These are phyloP conservation scores for Formica aserva DNA, from an alignment of 2,888 invertebrate genomes.

Conservation along the genomic window DNA sequence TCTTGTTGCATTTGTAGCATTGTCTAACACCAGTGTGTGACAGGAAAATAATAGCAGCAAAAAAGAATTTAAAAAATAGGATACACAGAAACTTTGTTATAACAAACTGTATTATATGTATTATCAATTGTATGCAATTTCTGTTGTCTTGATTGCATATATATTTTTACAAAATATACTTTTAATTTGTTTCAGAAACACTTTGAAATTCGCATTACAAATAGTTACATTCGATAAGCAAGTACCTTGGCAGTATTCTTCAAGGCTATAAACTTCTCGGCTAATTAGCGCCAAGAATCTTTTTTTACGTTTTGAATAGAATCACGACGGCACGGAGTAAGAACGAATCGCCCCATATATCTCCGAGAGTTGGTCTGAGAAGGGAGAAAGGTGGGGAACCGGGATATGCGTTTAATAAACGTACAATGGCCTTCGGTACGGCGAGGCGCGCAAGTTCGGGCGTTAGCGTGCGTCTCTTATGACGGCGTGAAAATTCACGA, in stretches of 20 bases:
- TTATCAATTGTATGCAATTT: slow-evolving; percentile 21
- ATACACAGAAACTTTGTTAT: neutral
- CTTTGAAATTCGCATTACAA: slow-evolving; percentile 38
- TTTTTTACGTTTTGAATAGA: slow-evolving; percentile 60
- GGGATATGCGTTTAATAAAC: slow-evolving; percentile 74
- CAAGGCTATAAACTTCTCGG: slow-evolving; percentile 21
- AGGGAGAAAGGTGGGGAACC: neutral
- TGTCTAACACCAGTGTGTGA: neutral
- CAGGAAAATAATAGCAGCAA: slow-evolving; percentile 19
- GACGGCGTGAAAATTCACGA: slow-evolving; percentile 78
- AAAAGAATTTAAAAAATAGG: neutral
- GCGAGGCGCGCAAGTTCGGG: slow-evolving; percentile 58
- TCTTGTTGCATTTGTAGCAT: slow-evolving; percentile 2
- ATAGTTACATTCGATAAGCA: slow-evolving; percentile 30
- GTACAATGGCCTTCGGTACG: slow-evolving; percentile 63
- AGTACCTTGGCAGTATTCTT: neutral
- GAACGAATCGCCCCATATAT: slow-evolving; percentile 64
- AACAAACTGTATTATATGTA: neutral
- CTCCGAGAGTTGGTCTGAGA: slow-evolving; percentile 16
- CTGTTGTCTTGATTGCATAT: neutral
- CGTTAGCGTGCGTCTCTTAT: slow-evolving; percentile 60
- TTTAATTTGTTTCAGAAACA: neutral
- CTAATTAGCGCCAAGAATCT: slow-evolving; percentile 18
- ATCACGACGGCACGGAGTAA: slow-evolving; percentile 61
- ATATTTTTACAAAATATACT: neutral